These are phyloP conservation scores for Borostomias antarcticus DNA, from an alignment of 2,797 vertebrate species.

Conservation along the genomic window DNA sequence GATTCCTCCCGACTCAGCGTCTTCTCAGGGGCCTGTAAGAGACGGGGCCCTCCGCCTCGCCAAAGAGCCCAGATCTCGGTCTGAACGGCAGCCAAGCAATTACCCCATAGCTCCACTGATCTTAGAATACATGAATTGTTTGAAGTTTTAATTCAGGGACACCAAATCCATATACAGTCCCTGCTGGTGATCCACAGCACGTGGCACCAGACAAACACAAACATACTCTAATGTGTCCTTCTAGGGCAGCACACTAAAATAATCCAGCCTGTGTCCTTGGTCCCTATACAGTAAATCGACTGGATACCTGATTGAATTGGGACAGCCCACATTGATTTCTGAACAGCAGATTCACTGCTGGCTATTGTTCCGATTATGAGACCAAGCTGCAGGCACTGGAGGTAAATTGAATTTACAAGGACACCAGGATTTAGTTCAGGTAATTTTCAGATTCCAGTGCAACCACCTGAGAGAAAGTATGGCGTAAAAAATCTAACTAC, in stretches of 20 bases:
- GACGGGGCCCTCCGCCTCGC: background rate
- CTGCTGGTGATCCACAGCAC: slow-evolving; percentile 24
- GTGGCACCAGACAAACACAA: slow-evolving; percentile 14
- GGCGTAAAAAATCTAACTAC: too few relatives aligned
- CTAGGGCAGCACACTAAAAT: slow-evolving; percentile 6
- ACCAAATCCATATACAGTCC: slow-evolving; percentile 48
- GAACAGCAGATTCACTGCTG: slow-evolving; percentile 9
- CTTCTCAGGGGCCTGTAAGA: slow-evolving; percentile 6
- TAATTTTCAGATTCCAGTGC: too few relatives aligned
- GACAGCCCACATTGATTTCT: slow-evolving; percentile 19
- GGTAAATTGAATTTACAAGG: slow-evolving; percentile 39
- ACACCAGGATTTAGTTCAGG: slow-evolving; percentile 29
- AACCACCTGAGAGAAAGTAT: too few relatives aligned
- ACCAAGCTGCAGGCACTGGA: slow-evolving; percentile 25
- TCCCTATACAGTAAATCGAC: too few relatives aligned
- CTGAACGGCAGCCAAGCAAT: slow-evolving; percentile 1
- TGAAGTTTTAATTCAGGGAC: slow-evolving; percentile 26
- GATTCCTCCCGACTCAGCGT: slow-evolving; percentile 9
- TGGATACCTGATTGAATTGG: slow-evolving; percentile 7
- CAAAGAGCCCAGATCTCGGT: background rate
- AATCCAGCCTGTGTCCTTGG: background rate
- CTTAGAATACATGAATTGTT: slow-evolving; percentile 13
- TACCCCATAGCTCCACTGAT: background rate
- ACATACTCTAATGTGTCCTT: slow-evolving; percentile 27
- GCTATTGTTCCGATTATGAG: slow-evolving; percentile 35